phyloP scores from a whole-genome alignment of 2,113 vertebrate species.

The Coracopsis vasa region DNA sequence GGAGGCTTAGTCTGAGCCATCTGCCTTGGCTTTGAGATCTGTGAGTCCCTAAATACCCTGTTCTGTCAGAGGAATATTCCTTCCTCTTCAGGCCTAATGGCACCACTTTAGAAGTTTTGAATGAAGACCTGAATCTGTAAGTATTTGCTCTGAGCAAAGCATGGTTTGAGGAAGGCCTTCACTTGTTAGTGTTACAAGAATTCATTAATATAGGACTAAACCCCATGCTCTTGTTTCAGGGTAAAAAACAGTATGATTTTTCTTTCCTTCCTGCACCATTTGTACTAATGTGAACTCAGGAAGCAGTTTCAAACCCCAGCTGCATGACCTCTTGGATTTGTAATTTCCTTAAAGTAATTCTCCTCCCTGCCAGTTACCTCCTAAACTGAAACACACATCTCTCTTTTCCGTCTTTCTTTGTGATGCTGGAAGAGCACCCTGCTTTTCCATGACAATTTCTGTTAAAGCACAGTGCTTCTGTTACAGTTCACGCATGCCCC shows the following conservation, averaged over 20 bases:
- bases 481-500: fast-evolving
- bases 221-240: not conserved
- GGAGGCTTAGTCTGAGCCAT: not conserved
- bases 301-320: not conserved
- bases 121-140: not conserved
- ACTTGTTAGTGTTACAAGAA: not conserved
- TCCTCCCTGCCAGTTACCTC: not conserved
- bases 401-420: not conserved
- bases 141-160: not conserved
- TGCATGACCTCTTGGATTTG: not conserved
- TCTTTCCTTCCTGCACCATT: not conserved
- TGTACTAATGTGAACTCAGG: not conserved
- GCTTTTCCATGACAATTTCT: not conserved
- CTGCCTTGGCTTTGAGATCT: not conserved
- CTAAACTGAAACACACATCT: not conserved
- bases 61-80: not conserved
- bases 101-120: not conserved
- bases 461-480: not conserved
- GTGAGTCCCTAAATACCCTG: not conserved
- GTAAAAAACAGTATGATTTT: fast-evolving
- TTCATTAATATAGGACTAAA: not conserved
- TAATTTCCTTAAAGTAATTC: not conserved
- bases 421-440: not conserved
- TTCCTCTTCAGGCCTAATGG: not conserved
- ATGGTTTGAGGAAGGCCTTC: not conserved